phyloP scores from a whole-genome alignment of 2,113 vertebrate species.

The Leptocoma aspasia region DNA sequence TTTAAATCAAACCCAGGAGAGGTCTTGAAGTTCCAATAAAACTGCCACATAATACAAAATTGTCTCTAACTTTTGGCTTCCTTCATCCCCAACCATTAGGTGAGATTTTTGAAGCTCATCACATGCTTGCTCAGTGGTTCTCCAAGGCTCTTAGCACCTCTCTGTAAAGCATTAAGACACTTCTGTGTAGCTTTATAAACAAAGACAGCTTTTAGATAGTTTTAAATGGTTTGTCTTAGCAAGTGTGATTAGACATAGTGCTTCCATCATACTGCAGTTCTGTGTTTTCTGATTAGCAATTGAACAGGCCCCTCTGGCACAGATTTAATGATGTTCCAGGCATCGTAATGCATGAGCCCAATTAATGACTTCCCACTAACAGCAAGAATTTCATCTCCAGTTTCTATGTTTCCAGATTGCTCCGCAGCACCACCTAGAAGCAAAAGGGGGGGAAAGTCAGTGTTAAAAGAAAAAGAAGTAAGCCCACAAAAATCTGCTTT shows the following conservation, averaged over 20 bases:
- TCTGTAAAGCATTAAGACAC: conserved; percentile 39
- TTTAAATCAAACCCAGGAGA: background rate
- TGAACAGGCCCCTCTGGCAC: conserved; percentile 84
- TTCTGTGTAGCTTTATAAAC: conserved; percentile 42
- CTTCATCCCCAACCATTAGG: background rate
- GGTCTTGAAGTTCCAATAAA: conserved; percentile 28
- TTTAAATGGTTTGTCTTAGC: background rate
- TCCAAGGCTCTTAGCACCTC: conserved; percentile 36
- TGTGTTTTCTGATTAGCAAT: conserved; percentile 82
- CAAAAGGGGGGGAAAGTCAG: background rate
- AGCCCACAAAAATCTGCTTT: background rate
- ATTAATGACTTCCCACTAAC: conserved; percentile 85
- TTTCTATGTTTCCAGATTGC: conserved; percentile 81
- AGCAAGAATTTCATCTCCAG: conserved; percentile 89
- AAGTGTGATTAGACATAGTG: background rate
- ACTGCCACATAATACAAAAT: conserved; percentile 26
- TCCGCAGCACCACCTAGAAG: conserved; percentile 87
- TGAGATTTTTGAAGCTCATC: conserved; percentile 11
- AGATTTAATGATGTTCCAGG: conserved; percentile 91
- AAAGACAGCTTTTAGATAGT: conserved; percentile 11
- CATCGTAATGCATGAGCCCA: conserved; percentile 88
- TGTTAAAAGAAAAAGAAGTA: background rate
- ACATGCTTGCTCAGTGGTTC: background rate
- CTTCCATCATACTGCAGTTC: conserved; percentile 71
- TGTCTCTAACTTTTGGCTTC: conserved; percentile 7